Percentiles rank a stretch among this genome's conserved stretches.
Conservation (phyloP, 2,888 invertebrate species). For the Agonopterix subpropinquella region DNA sequence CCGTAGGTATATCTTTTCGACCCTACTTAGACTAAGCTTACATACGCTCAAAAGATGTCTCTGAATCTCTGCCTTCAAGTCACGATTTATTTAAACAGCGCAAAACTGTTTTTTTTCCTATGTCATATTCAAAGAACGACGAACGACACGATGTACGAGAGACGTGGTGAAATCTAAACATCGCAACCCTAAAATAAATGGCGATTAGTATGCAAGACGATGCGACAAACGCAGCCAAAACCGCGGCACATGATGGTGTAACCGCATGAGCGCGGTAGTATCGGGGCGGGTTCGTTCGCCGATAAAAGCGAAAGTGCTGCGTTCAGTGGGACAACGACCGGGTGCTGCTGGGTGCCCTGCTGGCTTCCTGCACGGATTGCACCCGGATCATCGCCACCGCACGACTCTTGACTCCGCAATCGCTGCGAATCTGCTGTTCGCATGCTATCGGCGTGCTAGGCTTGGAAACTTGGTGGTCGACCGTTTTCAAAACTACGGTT, state of each 20-base stretch:
- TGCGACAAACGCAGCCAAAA: conserved; percentile 60
- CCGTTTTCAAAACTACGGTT: too few species aligned
- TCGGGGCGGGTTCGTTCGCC: conserved; percentile 72
- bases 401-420: background rate
- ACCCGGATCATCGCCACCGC: background rate
- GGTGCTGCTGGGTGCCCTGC: conserved; percentile 51
- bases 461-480: too few species aligned
- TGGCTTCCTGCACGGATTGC: conserved; percentile 37
- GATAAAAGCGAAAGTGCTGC: conserved; percentile 71
- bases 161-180: conserved; percentile 64
- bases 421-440: background rate
- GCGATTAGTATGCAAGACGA: conserved; percentile 61
- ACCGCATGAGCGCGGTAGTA: conserved; percentile 65
- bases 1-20: too few species aligned
- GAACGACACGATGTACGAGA: background rate
- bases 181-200: conserved; percentile 48
- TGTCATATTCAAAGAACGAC: too few species aligned
- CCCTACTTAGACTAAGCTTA: too few species aligned
- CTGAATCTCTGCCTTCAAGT: too few species aligned
- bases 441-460: too few species aligned
- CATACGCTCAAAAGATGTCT: too few species aligned
- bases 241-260: conserved; percentile 58
- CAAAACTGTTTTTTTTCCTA: too few species aligned
- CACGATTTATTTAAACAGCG: too few species aligned
- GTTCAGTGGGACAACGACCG: conserved; percentile 74